Evolutionary conservation across 2,888 invertebrate genomes (phyloP).

Genomic region (Capitulum mitella): DNA sequence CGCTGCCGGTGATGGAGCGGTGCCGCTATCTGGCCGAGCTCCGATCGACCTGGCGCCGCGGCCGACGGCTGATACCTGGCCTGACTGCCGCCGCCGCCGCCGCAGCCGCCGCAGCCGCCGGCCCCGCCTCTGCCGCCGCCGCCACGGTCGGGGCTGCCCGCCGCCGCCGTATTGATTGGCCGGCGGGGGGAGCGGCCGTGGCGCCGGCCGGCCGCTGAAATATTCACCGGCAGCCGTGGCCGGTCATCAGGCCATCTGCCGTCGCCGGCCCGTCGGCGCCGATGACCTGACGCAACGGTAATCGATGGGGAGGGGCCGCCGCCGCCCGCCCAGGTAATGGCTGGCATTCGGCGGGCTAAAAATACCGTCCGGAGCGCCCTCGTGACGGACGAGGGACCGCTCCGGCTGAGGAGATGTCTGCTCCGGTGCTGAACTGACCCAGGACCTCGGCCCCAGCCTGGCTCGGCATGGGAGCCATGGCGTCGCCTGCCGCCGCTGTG

Average conservation of each 20-base stretch:
- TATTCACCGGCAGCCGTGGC: background rate
- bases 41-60: background rate
- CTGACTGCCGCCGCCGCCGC: background rate
- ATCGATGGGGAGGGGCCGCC: background rate
- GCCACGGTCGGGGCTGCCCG: background rate
- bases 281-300: background rate
- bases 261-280: background rate
- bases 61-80: conserved; percentile 4
- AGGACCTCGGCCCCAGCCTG: background rate
- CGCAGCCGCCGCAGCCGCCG: background rate
- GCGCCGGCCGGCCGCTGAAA: background rate
- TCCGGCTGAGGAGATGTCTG: background rate
- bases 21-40: background rate
- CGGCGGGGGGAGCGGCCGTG: background rate
- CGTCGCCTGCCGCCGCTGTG: too few relatives aligned
- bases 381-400: too few relatives aligned
- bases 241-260: background rate
- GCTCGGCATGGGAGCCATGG: background rate
- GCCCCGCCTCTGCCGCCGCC: background rate
- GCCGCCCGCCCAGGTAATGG: background rate
- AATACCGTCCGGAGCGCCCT: background rate
- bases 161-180: background rate
- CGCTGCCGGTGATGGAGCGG: background rate
- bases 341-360: background rate
- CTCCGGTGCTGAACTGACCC: background rate